Conservation (phyloP, 2,113 vertebrate species). For the Pelvicachromis taeniatus region DNA sequence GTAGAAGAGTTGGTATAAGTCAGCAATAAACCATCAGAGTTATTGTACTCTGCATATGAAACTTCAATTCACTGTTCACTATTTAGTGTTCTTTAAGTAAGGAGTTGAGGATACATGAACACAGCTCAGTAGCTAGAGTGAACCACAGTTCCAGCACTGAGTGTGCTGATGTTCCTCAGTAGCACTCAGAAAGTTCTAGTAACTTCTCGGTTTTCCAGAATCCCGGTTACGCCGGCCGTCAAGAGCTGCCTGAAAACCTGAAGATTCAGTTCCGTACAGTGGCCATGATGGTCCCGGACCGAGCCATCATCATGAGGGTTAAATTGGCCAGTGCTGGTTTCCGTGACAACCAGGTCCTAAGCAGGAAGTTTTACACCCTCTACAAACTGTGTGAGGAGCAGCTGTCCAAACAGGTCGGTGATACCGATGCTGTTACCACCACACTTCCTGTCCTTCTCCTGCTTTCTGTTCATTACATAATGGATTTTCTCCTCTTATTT, state of each 20-base stretch:
- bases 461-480: not conserved
- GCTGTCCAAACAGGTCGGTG: slow-evolving; percentile 84
- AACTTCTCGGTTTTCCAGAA: slow-evolving; percentile 65
- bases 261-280: slow-evolving; percentile 87
- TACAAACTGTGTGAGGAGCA: slow-evolving; percentile 92
- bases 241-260: slow-evolving; percentile 90
- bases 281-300: slow-evolving; percentile 92
- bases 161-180: not conserved
- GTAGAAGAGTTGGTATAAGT: not conserved
- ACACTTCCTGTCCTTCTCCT: not conserved
- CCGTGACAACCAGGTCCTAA: slow-evolving; percentile 83
- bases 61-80: rapidly evolving
- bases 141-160: not conserved
- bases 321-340: slow-evolving; percentile 91
- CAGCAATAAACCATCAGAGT: not conserved
- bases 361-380: slow-evolving; percentile 88
- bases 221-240: slow-evolving; percentile 88
- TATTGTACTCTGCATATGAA: not conserved
- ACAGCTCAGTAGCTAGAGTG: not conserved
- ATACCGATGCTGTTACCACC: not conserved
- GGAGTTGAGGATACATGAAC: not conserved
- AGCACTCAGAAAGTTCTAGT: rapidly evolving
- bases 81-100: not conserved
- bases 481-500: not conserved
- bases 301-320: slow-evolving; percentile 91